Percentiles rank a stretch among this genome's conserved stretches.
Conservation (phyloP, 2,113 vertebrate species). For the Chrysemys picta region DNA sequence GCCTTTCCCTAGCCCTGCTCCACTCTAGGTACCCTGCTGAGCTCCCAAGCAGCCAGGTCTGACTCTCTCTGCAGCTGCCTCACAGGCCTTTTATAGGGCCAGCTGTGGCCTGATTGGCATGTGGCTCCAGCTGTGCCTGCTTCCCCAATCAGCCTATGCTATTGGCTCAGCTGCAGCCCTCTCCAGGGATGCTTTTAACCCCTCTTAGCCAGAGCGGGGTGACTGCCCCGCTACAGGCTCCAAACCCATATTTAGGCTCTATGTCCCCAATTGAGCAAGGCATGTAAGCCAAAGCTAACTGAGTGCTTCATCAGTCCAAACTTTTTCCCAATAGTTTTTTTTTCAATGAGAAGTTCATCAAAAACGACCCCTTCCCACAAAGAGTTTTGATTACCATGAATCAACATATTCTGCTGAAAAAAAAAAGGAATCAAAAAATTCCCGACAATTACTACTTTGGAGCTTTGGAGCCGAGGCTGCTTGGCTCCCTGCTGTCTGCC, state of each 20-base stretch:
- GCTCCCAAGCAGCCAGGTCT: too few species aligned
- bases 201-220: too few species aligned
- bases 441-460: neutral
- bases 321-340: neutral
- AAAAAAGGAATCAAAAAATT: neutral
- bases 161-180: too few species aligned
- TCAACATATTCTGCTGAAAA: neutral
- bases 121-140: too few species aligned
- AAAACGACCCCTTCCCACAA: neutral
- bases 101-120: too few species aligned
- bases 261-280: slow-evolving; percentile 33
- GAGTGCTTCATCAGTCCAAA: slow-evolving; percentile 38
- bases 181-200: too few species aligned
- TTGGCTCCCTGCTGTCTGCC: neutral
- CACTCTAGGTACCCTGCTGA: too few species aligned
- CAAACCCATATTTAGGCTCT: slow-evolving; percentile 10
- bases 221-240: neutral
- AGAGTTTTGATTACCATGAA: neutral
- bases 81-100: too few species aligned
- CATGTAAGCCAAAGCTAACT: slow-evolving; percentile 50
- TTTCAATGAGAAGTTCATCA: neutral
- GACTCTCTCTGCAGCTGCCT: too few species aligned
- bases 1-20: too few species aligned
- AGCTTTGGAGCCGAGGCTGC: neutral
- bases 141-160: too few species aligned